phyloP scores from a whole-genome alignment of 2,797 vertebrate species.

The Enteromius afrohamiltoni region DNA sequence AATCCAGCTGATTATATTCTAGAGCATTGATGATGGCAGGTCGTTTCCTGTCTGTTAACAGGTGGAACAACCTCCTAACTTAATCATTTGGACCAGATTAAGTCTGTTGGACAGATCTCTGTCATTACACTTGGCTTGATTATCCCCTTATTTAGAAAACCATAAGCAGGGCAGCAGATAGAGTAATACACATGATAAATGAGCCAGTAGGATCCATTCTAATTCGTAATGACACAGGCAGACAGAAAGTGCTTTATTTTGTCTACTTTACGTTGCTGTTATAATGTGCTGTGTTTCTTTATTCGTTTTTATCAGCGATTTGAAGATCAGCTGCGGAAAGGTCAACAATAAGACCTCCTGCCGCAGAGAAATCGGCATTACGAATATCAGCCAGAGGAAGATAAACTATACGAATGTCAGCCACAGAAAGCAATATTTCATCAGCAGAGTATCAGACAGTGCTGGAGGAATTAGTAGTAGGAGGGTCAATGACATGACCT shows the following conservation, averaged over 20 bases:
- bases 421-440: conserved; percentile 9
- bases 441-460: not conserved
- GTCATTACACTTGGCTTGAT: conserved; percentile 35
- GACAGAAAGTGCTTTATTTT: not conserved
- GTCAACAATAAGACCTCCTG: conserved; percentile 15
- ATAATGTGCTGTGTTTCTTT: not conserved
- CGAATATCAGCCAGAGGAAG: not conserved
- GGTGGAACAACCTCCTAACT: conserved; percentile 16
- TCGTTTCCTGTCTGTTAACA: conserved; percentile 41
- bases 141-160: conserved; percentile 35
- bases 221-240: conserved; percentile 10
- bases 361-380: conserved; percentile 7
- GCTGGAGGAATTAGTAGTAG: not conserved
- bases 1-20: conserved; percentile 35
- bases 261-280: conserved; percentile 1
- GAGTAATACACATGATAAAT: conserved; percentile 41
- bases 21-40: conserved; percentile 40
- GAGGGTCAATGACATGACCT: conserved; percentile 7
- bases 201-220: not conserved
- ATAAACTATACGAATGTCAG: conserved; percentile 20
- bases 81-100: conserved; percentile 43
- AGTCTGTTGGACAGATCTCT: conserved; percentile 26
- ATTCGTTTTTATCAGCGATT: conserved; percentile 24
- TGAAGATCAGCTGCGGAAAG: conserved; percentile 14
- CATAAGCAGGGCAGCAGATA: not conserved